Conservation (phyloP, 2,797 vertebrate genomes). For the Hyperoplus immaculatus region DNA sequence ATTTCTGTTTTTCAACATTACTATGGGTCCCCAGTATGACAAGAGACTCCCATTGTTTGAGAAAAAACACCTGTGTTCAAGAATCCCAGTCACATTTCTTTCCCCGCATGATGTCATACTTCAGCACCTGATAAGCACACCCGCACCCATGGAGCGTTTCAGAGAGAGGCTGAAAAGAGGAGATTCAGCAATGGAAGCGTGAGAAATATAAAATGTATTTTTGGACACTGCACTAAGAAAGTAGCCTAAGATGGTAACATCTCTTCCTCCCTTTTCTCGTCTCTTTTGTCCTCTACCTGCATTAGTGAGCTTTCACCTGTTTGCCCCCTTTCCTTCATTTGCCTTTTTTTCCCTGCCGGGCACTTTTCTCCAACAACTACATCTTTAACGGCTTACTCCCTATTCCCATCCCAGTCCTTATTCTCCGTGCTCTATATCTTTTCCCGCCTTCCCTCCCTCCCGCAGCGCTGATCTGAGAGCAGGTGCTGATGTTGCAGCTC, state of each 20-base stretch:
- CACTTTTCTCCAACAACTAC: constrained; percentile 36
- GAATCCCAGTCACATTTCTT: too few species aligned
- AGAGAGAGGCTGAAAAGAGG: too few species aligned
- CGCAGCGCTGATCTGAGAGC: constrained; percentile 67
- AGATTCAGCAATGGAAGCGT: too few species aligned
- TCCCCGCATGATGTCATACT: too few species aligned
- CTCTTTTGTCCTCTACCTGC: neutral
- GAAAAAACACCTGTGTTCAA: too few species aligned
- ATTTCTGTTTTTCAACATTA: too few species aligned
- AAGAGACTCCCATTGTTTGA: too few species aligned
- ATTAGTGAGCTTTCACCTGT: constrained; percentile 18
- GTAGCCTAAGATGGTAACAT: neutral
- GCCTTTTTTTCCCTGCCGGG: neutral
- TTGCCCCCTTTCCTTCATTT: constrained; percentile 41
- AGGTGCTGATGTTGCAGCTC: constrained; percentile 80
- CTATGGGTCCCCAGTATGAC: too few species aligned
- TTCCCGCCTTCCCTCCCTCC: constrained; percentile 56
- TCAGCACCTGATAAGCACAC: too few species aligned
- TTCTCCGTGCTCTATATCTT: constrained; percentile 65
- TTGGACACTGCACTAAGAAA: too few species aligned
- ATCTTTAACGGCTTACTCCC: constrained; percentile 59
- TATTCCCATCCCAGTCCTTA: constrained; percentile 72
- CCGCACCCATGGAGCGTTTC: too few species aligned
- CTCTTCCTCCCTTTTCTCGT: neutral
- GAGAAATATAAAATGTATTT: too few species aligned